A percentile compares a stretch with the other conserved stretches of the same genome.
These are phyloP conservation scores for Brienomyrus longianalis DNA, from an alignment of 2,113 vertebrate species.

Conservation along the genomic window DNA sequence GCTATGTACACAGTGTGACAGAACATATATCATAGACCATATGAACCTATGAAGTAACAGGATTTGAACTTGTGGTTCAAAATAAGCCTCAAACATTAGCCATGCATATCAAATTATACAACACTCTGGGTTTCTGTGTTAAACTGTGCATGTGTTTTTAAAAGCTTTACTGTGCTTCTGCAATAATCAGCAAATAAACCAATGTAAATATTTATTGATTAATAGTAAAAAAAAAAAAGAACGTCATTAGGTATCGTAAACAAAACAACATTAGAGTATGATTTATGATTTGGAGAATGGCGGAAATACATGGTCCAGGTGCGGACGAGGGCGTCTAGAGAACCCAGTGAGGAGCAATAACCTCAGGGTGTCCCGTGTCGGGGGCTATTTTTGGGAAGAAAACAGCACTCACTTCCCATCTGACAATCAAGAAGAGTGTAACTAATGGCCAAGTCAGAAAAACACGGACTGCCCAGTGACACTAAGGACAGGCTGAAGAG, in stretches of 20 bases:
- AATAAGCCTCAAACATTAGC: background rate
- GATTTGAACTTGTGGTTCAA: background rate
- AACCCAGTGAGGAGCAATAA: background rate
- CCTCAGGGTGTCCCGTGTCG: background rate
- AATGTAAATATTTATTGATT: background rate
- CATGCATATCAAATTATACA: background rate
- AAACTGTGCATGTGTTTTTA: background rate
- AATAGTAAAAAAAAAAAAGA: background rate
- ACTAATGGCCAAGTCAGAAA: background rate
- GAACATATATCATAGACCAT: background rate
- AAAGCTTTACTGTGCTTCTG: background rate
- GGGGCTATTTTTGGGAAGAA: background rate
- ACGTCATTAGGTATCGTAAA: background rate
- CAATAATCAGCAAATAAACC: background rate
- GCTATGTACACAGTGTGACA: background rate
- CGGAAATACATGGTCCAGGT: background rate
- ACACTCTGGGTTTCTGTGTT: background rate
- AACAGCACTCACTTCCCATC: background rate
- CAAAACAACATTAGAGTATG: background rate
- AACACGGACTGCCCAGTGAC: background rate
- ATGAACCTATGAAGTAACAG: background rate
- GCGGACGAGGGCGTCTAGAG: background rate
- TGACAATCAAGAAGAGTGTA: background rate
- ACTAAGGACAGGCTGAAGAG: background rate
- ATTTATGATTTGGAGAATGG: background rate